Evolutionary conservation across 2,888 invertebrate genomes (phyloP).

Genomic region (Campoletis raptor): DNA sequence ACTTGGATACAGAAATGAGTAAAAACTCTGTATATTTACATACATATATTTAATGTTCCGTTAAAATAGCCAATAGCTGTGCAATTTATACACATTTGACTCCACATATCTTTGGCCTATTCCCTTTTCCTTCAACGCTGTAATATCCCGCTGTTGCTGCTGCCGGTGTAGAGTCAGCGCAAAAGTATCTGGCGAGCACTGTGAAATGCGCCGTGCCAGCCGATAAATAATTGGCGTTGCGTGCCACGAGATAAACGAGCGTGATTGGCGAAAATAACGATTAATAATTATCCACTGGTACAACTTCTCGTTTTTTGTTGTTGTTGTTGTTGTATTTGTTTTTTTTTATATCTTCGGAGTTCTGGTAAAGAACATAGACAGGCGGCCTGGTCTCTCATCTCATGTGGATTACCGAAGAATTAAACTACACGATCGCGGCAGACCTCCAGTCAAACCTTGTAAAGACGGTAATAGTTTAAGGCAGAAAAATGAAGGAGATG

Average conservation of each 20-base stretch:
- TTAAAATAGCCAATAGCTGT: slow-evolving; percentile 27
- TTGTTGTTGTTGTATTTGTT: slow-evolving; percentile 3
- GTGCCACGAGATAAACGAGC: slow-evolving; percentile 83
- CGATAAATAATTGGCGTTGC: slow-evolving; percentile 84
- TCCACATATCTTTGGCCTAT: slow-evolving; percentile 22
- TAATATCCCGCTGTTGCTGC: slow-evolving; percentile 51
- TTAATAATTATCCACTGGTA: slow-evolving; percentile 83
- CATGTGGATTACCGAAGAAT: slow-evolving; percentile 26
- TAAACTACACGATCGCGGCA: slow-evolving; percentile 29
- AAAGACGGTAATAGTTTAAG: slow-evolving; percentile 19
- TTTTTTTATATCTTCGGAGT: slow-evolving; percentile 14
- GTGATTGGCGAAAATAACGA: slow-evolving; percentile 84
- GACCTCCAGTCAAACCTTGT: slow-evolving; percentile 30
- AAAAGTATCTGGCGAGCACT: slow-evolving; percentile 34
- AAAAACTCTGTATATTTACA: neutral
- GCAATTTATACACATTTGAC: neutral
- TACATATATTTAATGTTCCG: neutral
- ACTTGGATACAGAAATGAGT: neutral
- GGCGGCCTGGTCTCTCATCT: slow-evolving; percentile 26
- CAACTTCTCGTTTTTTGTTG: slow-evolving; percentile 70
- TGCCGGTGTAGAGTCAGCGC: slow-evolving; percentile 30
- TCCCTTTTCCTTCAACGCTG: slow-evolving; percentile 15
- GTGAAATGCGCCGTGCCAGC: slow-evolving; percentile 68
- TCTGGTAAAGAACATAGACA: slow-evolving; percentile 26
- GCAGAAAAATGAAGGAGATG: neutral